Evolutionary conservation across 2,888 invertebrate species (phyloP).

Genomic region (Chouioia cunea): DNA sequence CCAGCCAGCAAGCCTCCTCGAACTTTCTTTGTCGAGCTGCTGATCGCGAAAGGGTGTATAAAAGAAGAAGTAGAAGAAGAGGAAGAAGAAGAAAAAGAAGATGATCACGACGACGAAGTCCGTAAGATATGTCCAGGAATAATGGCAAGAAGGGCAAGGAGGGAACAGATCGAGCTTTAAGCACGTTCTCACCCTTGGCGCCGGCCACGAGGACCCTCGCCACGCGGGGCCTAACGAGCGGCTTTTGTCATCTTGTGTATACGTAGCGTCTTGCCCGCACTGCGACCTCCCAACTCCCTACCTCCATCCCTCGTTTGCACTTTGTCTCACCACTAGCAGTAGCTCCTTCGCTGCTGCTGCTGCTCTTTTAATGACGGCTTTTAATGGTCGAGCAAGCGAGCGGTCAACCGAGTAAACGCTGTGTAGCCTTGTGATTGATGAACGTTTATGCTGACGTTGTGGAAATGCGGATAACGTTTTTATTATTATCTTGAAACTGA

Average conservation of each 20-base stretch:
- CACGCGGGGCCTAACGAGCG: slow-evolving; percentile 65
- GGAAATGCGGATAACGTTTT: no score
- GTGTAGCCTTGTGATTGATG: no score
- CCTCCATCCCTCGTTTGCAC: neutral
- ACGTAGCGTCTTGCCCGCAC: slow-evolving; percentile 33
- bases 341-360: slow-evolving; percentile 39
- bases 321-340: neutral
- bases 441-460: no score
- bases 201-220: slow-evolving; percentile 65
- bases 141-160: slow-evolving; percentile 35
- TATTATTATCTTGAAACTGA: no score
- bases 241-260: slow-evolving; percentile 64
- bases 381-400: slow-evolving; percentile 45
- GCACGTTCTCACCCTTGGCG: slow-evolving; percentile 69
- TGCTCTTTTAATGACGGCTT: slow-evolving; percentile 62
- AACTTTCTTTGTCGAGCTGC: slow-evolving; percentile 51
- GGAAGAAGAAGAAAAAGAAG: no score
- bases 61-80: slow-evolving; percentile 39
- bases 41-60: slow-evolving; percentile 53
- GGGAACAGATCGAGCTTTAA: slow-evolving; percentile 64
- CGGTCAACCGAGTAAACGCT: no score
- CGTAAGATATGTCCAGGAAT: slow-evolving; percentile 54
- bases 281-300: slow-evolving; percentile 13
- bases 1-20: slow-evolving; percentile 8
- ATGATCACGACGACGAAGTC: slow-evolving; percentile 43